Percentiles rank a stretch among this genome's conserved stretches.
Evolutionary conservation across 2,113 vertebrate genomes (phyloP).

Genomic region (Ageneiosus marmoratus): DNA sequence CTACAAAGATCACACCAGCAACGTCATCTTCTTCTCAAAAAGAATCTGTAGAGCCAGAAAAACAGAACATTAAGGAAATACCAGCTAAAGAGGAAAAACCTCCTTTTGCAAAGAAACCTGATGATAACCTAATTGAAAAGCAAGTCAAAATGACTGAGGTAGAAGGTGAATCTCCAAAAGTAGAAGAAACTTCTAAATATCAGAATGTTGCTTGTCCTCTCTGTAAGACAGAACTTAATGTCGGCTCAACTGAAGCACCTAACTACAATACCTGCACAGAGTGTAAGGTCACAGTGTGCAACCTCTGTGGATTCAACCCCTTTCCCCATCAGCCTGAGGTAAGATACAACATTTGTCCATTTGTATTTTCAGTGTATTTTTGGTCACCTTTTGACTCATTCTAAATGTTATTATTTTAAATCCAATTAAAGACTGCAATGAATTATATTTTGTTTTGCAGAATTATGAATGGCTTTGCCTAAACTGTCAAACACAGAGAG

Average conservation of each 20-base stretch:
- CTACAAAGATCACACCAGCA: constrained; percentile 31
- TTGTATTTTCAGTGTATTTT: not conserved
- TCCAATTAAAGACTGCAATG: not conserved
- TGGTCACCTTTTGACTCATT: not conserved
- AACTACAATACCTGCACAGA: constrained; percentile 89
- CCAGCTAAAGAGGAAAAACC: constrained; percentile 46
- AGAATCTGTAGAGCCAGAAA: constrained; percentile 15
- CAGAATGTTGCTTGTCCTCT: constrained; percentile 77
- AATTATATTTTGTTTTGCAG: constrained; percentile 62
- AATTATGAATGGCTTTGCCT: constrained; percentile 94
- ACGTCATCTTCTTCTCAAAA: constrained; percentile 27
- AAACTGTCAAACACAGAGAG: constrained; percentile 95
- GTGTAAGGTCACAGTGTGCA: constrained; percentile 88
- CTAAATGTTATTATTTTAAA: not conserved
- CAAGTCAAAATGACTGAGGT: constrained; percentile 62
- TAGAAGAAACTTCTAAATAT: constrained; percentile 53
- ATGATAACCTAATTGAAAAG: constrained; percentile 58
- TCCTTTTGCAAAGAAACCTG: constrained; percentile 50
- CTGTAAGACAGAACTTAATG: constrained; percentile 85
- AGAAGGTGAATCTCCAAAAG: constrained; percentile 52
- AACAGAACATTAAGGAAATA: not conserved
- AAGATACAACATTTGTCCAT: constrained; percentile 49
- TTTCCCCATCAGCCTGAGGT: constrained; percentile 78
- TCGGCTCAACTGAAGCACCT: constrained; percentile 76
- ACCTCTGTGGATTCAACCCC: constrained; percentile 94